Conservation (phyloP, 35 echinoderm and acorn worm species). For the Chiridota heheva region DNA sequence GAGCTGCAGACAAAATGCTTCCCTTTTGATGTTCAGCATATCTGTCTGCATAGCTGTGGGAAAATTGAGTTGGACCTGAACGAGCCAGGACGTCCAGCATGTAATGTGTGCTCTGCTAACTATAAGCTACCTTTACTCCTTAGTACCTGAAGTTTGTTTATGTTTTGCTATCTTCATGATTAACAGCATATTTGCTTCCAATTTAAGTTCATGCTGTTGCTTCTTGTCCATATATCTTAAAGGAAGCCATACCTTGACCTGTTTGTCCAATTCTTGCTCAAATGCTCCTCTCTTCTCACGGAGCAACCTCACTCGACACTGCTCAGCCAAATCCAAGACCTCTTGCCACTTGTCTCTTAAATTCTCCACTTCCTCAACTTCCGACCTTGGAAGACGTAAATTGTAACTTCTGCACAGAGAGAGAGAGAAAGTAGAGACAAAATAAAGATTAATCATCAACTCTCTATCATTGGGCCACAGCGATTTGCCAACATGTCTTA, state of each 20-base stretch:
- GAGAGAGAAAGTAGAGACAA: no score
- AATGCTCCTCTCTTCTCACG: constrained; percentile 74
- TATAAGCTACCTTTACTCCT: no score
- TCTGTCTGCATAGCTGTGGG: no score
- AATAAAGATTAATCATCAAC: neutral
- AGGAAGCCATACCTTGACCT: constrained; percentile 79
- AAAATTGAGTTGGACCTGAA: no score
- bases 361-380: constrained; percentile 85
- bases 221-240: no score
- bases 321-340: constrained; percentile 77
- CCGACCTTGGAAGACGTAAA: constrained; percentile 76
- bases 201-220: no score
- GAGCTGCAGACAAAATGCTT: no score
- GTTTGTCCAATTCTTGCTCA: constrained; percentile 89
- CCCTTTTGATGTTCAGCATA: no score
- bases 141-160: neutral
- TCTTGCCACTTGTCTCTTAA: constrained; percentile 87
- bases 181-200: no score
- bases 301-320: constrained; percentile 67
- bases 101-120: no score
- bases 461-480: neutral
- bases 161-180: neutral
- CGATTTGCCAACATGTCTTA: no score
- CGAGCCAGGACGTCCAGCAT: no score
- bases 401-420: constrained; percentile 90